Evolutionary conservation across 1,140 invertebrate genomes (phyloP).

Genomic region (Drosophila sechellia): DNA sequence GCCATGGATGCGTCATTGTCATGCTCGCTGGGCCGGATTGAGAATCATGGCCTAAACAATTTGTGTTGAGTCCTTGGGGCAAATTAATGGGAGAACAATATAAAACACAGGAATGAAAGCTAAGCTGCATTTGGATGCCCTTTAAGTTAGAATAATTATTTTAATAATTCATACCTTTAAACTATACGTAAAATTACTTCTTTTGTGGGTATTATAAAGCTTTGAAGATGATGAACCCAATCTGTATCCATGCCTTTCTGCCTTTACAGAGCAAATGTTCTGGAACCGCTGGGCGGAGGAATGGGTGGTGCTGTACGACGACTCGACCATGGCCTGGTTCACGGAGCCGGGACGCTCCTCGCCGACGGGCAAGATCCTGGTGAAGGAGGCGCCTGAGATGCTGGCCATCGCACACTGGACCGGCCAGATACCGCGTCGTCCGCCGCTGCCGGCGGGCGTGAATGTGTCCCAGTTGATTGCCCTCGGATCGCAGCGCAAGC

Average conservation of each 20-base stretch:
- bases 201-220: too few species aligned
- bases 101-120: background rate
- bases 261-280: conserved; percentile 88
- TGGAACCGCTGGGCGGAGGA: conserved; percentile 92
- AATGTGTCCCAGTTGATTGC: conserved; percentile 89
- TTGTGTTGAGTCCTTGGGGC: conserved; percentile 7
- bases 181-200: too few species aligned
- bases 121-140: background rate
- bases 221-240: too few species aligned
- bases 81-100: conserved; percentile 9
- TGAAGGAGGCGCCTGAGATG: conserved; percentile 91
- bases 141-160: background rate
- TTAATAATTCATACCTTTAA: too few species aligned
- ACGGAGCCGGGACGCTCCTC: conserved; percentile 85
- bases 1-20: conserved; percentile 39
- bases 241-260: background rate
- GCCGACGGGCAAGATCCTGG: conserved; percentile 85
- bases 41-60: conserved; percentile 8
- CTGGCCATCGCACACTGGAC: conserved; percentile 92
- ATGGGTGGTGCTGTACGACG: conserved; percentile 92
- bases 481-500: conserved; percentile 87
- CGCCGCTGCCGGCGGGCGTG: conserved; percentile 88
- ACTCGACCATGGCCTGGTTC: conserved; percentile 92
- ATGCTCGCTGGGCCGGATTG: conserved; percentile 8
- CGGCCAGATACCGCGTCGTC: conserved; percentile 88